These are phyloP conservation scores for Podarcis siculus DNA, from an alignment of 2,797 vertebrate species.

Conservation along the genomic window DNA sequence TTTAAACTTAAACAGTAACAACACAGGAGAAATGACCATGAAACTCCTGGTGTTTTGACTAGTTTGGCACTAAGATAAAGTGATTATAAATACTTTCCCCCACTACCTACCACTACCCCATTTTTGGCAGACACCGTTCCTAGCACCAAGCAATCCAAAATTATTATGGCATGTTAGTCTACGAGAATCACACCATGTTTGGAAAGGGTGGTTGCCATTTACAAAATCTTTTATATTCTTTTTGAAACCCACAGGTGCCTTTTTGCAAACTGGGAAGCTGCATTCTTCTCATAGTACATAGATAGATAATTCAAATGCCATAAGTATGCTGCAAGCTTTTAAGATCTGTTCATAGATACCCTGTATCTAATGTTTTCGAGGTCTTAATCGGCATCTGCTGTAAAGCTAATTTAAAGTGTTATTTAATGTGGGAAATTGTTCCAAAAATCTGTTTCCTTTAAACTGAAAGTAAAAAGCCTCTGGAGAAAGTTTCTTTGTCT, in stretches of 20 bases:
- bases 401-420: conserved; percentile 47
- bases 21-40: background rate
- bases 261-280: conserved; percentile 40
- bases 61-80: background rate
- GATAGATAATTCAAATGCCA: conserved; percentile 40
- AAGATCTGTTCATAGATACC: conserved; percentile 48
- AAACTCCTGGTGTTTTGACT: background rate
- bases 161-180: conserved; percentile 1
- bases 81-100: background rate
- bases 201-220: background rate
- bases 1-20: background rate
- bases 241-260: conserved; percentile 39
- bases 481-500: conserved; percentile 53
- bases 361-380: conserved; percentile 38
- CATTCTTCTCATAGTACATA: conserved; percentile 43
- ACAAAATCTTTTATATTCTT: conserved; percentile 26
- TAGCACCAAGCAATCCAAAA: conserved; percentile 3
- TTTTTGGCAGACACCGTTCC: conserved; percentile 21
- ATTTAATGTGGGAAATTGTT: conserved; percentile 58
- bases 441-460: conserved; percentile 57
- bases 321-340: conserved; percentile 45
- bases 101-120: background rate
- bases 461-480: conserved; percentile 57
- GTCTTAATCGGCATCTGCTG: conserved; percentile 50
- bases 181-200: conserved; percentile 28